Percentiles rank a stretch among this genome's conserved stretches.
These are phyloP conservation scores for Podiceps cristatus DNA, from an alignment of 2,113 vertebrate genomes.

Conservation along the genomic window DNA sequence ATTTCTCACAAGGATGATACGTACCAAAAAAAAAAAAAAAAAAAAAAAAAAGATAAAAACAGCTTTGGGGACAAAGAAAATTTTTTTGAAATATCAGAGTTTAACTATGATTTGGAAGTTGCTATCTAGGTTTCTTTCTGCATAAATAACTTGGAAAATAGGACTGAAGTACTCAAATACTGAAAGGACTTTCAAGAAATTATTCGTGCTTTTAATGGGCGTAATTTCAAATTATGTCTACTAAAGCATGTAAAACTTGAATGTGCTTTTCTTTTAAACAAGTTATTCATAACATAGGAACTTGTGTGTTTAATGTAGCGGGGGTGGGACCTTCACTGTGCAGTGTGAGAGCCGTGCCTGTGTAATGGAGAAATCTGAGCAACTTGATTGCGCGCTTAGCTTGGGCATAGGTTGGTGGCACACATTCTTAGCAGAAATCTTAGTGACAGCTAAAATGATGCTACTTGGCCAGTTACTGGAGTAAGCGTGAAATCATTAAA, in stretches of 20 bases:
- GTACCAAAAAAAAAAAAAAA: not conserved
- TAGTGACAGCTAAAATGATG: not conserved
- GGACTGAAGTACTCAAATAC: not conserved
- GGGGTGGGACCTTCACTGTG: not conserved
- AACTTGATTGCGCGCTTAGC: accelerated
- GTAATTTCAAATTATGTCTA: not conserved
- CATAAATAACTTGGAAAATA: not conserved
- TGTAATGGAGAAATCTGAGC: not conserved
- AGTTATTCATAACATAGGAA: not conserved
- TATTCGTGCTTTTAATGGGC: not conserved
- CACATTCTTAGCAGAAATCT: not conserved
- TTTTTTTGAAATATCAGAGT: not conserved
- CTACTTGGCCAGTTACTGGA: not conserved
- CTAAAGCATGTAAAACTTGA: accelerated
- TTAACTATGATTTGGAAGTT: not conserved
- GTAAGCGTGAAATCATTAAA: not conserved
- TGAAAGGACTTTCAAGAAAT: not conserved
- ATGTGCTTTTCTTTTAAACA: not conserved
- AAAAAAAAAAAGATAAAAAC: not conserved
- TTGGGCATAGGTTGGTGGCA: no score
- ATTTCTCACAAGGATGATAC: not conserved
- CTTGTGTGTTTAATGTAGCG: accelerated
- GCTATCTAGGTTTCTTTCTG: not conserved
- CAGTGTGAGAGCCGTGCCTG: not conserved
- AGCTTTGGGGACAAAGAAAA: not conserved